phyloP scores from a whole-genome alignment of 2,888 invertebrate genomes.

The Megamerina dolium region DNA sequence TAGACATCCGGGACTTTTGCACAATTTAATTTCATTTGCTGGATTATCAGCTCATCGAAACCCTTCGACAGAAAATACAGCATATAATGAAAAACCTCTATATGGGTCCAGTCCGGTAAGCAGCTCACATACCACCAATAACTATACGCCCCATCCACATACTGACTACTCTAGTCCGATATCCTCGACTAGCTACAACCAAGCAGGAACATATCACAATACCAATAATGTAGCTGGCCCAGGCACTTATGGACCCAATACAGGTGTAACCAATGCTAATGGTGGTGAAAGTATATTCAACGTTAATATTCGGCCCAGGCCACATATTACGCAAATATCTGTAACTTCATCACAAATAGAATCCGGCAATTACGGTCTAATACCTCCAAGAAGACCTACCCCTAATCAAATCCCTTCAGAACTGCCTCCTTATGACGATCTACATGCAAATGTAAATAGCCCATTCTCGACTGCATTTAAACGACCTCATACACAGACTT shows the following conservation, averaged over 20 bases:
- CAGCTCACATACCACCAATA: conserved; percentile 25
- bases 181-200: conserved; percentile 23
- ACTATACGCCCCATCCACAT: conserved; percentile 17
- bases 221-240: conserved; percentile 36
- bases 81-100: conserved; percentile 12
- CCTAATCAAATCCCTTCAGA: conserved; percentile 15
- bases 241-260: conserved; percentile 38
- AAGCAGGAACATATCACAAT: conserved; percentile 27
- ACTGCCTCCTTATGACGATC: conserved; percentile 17
- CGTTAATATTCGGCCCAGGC: conserved; percentile 41
- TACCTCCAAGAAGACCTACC: conserved; percentile 25
- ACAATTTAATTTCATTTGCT: conserved; percentile 38
- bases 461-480: conserved; percentile 30
- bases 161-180: conserved; percentile 5
- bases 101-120: conserved; percentile 18
- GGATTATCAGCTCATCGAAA: conserved; percentile 15
- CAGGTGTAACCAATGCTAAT: conserved; percentile 36
- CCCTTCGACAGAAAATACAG: conserved; percentile 11
- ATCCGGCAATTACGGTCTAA: conserved; percentile 23
- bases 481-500: conserved; percentile 21
- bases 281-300: conserved; percentile 44
- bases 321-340: conserved; percentile 25
- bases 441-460: conserved; percentile 26
- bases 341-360: conserved; percentile 17
- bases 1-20: conserved; percentile 36